These are phyloP conservation scores for Hipparchia semele DNA, from an alignment of 2,888 invertebrate species.

Conservation along the genomic window DNA sequence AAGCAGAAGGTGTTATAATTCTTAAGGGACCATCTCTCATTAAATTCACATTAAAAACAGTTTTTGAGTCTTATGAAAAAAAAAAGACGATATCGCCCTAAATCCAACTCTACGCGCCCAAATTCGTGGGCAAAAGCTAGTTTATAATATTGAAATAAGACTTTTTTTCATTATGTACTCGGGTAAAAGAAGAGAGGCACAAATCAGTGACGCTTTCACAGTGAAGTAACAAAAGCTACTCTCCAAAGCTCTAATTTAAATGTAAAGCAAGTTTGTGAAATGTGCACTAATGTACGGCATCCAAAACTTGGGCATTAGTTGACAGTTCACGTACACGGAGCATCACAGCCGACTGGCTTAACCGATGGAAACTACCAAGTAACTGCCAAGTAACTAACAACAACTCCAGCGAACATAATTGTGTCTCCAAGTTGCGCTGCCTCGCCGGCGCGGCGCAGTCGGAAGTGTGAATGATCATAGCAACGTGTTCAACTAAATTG, in stretches of 20 bases:
- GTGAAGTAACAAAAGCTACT: not conserved
- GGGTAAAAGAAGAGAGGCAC: no score
- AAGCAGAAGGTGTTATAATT: no score
- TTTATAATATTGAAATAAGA: no score
- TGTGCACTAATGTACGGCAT: conserved; percentile 11
- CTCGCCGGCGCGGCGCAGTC: not conserved
- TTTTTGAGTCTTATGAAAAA: no score
- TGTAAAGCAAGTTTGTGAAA: conserved; percentile 13
- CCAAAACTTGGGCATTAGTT: conserved; percentile 4
- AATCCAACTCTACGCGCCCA: no score
- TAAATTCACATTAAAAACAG: no score
- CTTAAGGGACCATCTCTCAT: no score
- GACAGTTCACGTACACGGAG: conserved; percentile 10
- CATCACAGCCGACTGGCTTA: conserved; percentile 8
- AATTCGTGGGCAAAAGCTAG: no score
- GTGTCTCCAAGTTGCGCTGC: conserved; percentile 1
- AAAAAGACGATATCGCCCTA: no score
- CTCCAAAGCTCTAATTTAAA: conserved; percentile 4
- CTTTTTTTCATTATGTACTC: no score
- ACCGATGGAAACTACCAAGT: conserved; percentile 9
- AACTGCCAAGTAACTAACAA: conserved; percentile 1
- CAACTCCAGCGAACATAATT: conserved; percentile 1
- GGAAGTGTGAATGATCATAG: conserved; percentile 7
- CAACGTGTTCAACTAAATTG: conserved; percentile 2
- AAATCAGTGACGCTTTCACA: not conserved